Base-by-base conservation (phyloP, 1,140 invertebrate genomes). In the Hycleus phaleratus region DNA sequence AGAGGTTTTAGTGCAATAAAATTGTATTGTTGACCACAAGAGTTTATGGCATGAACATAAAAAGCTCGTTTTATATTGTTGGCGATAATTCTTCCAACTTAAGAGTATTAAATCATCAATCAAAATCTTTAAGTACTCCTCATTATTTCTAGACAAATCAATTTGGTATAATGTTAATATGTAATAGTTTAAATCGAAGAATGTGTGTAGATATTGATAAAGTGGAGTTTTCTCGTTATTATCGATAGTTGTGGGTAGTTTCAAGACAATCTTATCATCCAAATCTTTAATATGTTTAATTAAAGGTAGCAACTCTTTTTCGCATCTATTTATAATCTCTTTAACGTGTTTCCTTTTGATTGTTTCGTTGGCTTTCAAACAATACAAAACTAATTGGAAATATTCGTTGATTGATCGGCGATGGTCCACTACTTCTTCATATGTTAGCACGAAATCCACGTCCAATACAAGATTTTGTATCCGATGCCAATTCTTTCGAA, bases 131-230 rank as follows among this genome's bases (percentile, higher is more conserved):
- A 66, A 11, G 12, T 49, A 46, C 18, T 52, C 49, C 56, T 65
- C 53, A 7, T 62, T 38, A 44, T 46, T 47, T 39, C 40, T 46
- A 46, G 42, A 44, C 38, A 42, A 53, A 44, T 40, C 49, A 61
- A 59, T 59, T 24, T 63, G 46, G 53, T 53, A 57, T 58, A 56
- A n/a, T 7, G 53, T 9, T 3, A 65, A 38, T 49, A 65, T 12
- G 53, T 65, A 63, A 56, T 58, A 70, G 7, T 66, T 58, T 4
- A 68, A 47, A 11, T 68, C 67, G 8, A 66, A 45, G 47, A 64
- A 64, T 42, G 57, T 53, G 49, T 71, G 69, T 45, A 71, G 65
- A 63, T 68, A 71, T 24, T 66, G 55, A 59, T 52, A 64, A 26
- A 67, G 42, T 6, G 61, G 59, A 43, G 52, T 52, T 26, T 50